These are phyloP conservation scores for Hassar affinis DNA, from an alignment of 2,113 vertebrate genomes.

Conservation along the genomic window DNA sequence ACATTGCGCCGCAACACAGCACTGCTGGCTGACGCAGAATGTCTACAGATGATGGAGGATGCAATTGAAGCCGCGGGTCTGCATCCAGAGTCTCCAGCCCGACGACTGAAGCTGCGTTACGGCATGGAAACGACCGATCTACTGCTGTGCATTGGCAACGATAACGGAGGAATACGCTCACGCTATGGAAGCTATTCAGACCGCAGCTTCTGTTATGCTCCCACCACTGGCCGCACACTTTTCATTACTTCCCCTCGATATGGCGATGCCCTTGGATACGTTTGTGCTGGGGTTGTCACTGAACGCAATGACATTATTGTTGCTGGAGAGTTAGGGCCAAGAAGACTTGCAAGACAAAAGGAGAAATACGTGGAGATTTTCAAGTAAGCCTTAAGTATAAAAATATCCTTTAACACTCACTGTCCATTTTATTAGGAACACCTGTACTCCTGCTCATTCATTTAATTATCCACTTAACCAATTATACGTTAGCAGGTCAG, in stretches of 20 bases:
- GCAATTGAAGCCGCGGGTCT: constrained; percentile 63
- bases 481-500: background rate
- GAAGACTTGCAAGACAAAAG: constrained; percentile 84
- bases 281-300: constrained; percentile 87
- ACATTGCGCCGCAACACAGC: constrained; percentile 80
- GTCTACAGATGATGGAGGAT: constrained; percentile 71
- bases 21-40: constrained; percentile 80
- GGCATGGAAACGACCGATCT: constrained; percentile 95
- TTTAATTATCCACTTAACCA: background rate
- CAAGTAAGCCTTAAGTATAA: constrained; percentile 73
- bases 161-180: constrained; percentile 85
- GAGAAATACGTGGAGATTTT: constrained; percentile 84
- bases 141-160: constrained; percentile 90
- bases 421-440: background rate
- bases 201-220: constrained; percentile 90
- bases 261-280: constrained; percentile 84
- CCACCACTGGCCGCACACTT: constrained; percentile 78
- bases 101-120: constrained; percentile 81
- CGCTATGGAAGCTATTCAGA: constrained; percentile 83
- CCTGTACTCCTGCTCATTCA: background rate
- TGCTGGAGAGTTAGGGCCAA: constrained; percentile 84
- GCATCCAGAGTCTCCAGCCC: constrained; percentile 72
- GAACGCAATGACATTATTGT: constrained; percentile 86
- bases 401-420: background rate
- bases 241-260: constrained; percentile 93